Percentiles rank a stretch among this genome's conserved stretches.
Evolutionary conservation across 1,140 invertebrate genomes (phyloP).

Genomic region (Micrasema longulum): DNA sequence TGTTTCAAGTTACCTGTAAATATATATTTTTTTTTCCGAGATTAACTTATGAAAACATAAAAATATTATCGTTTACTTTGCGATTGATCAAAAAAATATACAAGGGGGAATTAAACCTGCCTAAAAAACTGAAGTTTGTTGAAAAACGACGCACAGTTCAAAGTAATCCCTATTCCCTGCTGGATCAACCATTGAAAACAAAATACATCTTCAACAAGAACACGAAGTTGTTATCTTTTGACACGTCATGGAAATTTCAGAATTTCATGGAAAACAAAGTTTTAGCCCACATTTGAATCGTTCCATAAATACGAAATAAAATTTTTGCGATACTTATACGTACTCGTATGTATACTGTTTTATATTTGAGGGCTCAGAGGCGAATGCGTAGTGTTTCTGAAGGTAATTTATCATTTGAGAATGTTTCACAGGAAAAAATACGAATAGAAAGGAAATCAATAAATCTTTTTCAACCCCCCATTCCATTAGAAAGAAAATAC

Average conservation of each 20-base stretch:
- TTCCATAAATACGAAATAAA: constrained; percentile 16
- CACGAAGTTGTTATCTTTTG: background rate
- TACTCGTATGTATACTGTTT: constrained; percentile 5
- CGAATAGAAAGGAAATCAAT: constrained; percentile 39
- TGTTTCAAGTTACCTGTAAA: no score
- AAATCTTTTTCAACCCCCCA: constrained; percentile 33
- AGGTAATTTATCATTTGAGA: constrained; percentile 44
- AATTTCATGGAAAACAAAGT: constrained; percentile 16
- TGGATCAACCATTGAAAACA: constrained; percentile 12
- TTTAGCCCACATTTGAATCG: constrained; percentile 16
- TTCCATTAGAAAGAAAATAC: background rate
- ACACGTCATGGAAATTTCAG: constrained; percentile 16
- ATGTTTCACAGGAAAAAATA: constrained; percentile 21
- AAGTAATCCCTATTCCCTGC: constrained; percentile 11
- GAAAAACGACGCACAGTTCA: background rate
- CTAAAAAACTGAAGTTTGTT: no score
- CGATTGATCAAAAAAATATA: background rate
- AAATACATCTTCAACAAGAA: constrained; percentile 27
- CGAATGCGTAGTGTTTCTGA: constrained; percentile 43
- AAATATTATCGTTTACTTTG: background rate
- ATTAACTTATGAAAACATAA: background rate
- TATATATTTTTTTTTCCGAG: no score
- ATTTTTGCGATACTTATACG: constrained; percentile 12
- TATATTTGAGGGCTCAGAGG: constrained; percentile 14
- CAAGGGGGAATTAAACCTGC: no score